phyloP scores from a whole-genome alignment of 2,113 vertebrate genomes.

The Tragelaphus buxtoni region DNA sequence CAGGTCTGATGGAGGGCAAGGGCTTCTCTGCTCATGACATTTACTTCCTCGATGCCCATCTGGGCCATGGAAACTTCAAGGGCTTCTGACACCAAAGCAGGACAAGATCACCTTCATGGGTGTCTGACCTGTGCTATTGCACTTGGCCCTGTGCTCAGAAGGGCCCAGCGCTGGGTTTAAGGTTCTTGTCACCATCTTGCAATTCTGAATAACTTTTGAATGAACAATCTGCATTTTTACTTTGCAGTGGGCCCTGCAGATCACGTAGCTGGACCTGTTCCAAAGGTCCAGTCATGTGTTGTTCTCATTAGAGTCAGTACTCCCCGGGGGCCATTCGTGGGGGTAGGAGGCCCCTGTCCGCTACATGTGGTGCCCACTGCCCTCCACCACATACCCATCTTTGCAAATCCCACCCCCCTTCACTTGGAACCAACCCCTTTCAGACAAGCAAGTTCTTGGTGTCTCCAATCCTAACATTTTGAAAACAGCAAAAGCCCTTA shows the following conservation, averaged over 20 bases:
- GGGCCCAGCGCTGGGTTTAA: not conserved
- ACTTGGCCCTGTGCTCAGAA: not conserved
- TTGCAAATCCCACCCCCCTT: not conserved
- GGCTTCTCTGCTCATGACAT: not conserved
- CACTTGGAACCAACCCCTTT: not conserved
- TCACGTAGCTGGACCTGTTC: not conserved
- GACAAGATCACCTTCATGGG: not conserved
- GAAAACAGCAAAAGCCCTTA: not conserved
- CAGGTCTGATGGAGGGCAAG: not conserved
- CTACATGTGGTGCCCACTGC: not conserved
- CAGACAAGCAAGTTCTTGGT: not conserved
- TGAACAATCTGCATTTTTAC: not conserved
- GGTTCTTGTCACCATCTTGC: not conserved
- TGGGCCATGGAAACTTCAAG: not conserved
- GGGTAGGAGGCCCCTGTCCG: not conserved
- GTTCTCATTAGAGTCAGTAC: not conserved
- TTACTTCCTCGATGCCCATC: not conserved
- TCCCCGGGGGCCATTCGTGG: accelerated
- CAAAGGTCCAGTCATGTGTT: not conserved
- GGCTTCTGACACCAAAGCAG: not conserved
- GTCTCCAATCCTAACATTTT: not conserved
- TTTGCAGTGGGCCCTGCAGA: not conserved
- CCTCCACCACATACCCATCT: not conserved
- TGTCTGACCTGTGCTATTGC: not conserved
- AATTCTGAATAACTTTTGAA: not conserved